Evolutionary conservation across 2,888 invertebrate genomes (phyloP).

Genomic region (Zygaena filipendulae): DNA sequence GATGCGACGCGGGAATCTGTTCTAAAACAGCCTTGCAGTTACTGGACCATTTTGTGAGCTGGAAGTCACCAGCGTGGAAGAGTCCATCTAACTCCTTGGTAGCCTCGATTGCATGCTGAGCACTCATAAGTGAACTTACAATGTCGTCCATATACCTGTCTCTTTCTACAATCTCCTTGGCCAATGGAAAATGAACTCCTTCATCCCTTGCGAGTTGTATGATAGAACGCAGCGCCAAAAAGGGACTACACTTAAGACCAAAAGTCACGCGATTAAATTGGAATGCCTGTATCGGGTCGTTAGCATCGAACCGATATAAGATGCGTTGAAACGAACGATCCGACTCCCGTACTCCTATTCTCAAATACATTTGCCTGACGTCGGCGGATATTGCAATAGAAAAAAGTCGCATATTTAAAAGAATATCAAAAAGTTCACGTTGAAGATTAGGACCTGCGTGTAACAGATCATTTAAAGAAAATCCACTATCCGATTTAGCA

Average conservation of each 20-base stretch:
- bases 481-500: constrained; percentile 8
- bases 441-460: constrained; percentile 7
- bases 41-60: constrained; percentile 12
- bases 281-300: constrained; percentile 4
- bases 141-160: constrained; percentile 13
- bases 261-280: constrained; percentile 13
- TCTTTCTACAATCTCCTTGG: constrained; percentile 11
- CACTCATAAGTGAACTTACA: constrained; percentile 5
- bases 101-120: constrained; percentile 6
- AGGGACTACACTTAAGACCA: constrained; percentile 13
- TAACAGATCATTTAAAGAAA: constrained; percentile 12
- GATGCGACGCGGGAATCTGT: constrained; percentile 9
- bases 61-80: constrained; percentile 10
- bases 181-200: constrained; percentile 2
- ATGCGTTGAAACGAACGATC: constrained; percentile 11
- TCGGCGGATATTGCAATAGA: constrained; percentile 8
- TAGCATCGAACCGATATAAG: constrained; percentile 8
- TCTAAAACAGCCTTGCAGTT: constrained; percentile 9
- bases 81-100: constrained; percentile 5
- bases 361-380: constrained; percentile 9
- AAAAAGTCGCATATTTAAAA: constrained; percentile 3
- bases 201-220: constrained; percentile 10
- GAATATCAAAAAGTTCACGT: constrained; percentile 9
- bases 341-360: constrained; percentile 3
- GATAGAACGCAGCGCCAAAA: constrained; percentile 10